Percentiles rank a stretch among this genome's conserved stretches.
phyloP scores from a whole-genome alignment of 2,113 vertebrate species.

The Petaurus breviceps region DNA sequence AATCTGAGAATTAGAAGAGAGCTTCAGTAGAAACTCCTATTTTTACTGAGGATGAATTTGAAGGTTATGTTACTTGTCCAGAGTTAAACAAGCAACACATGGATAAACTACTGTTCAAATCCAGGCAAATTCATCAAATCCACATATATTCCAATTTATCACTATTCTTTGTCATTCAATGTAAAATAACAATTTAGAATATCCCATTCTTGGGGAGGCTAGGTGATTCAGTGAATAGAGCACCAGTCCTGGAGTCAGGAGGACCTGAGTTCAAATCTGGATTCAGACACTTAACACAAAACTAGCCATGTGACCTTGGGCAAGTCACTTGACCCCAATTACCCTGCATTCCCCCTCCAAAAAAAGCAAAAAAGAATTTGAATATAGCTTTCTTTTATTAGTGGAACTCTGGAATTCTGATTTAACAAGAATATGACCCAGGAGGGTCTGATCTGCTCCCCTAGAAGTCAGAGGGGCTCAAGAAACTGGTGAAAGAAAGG shows the following conservation, averaged over 20 bases:
- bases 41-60: background rate
- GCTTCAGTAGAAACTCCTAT: background rate
- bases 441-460: background rate
- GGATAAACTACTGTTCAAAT: background rate
- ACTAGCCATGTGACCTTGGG: too few relatives aligned
- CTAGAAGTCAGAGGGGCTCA: background rate
- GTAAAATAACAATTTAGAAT: background rate
- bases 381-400: background rate
- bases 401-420: background rate
- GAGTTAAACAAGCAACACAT: background rate
- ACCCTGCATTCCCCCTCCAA: too few relatives aligned
- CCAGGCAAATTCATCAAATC: background rate
- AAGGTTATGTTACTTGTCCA: background rate
- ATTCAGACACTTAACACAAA: too few relatives aligned
- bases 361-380: too few relatives aligned
- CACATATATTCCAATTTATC: background rate
- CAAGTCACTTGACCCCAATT: too few relatives aligned
- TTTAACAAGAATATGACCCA: background rate
- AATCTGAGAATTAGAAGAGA: background rate
- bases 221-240: too few relatives aligned
- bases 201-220: background rate
- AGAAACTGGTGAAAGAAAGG: background rate
- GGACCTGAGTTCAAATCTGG: too few relatives aligned
- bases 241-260: too few relatives aligned
- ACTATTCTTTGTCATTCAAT: background rate